Base-by-base conservation (phyloP, 1,140 invertebrate species). In the Hyposmocoma kahamanoa region DNA sequence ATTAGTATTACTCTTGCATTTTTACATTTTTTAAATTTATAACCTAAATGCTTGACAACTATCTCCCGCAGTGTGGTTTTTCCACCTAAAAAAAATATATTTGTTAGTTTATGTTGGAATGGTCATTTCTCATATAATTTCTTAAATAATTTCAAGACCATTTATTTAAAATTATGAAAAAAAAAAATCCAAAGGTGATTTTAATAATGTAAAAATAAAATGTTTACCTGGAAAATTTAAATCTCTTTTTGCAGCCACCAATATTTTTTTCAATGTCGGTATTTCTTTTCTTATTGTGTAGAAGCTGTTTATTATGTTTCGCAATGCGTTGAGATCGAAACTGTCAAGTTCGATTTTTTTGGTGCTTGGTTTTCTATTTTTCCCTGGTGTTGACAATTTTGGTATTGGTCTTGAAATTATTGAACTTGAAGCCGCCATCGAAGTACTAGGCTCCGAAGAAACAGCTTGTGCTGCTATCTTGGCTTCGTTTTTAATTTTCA, bases 1-100 rank as follows among this genome's bases (percentile, higher is more conserved):
- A 52, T 46, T 21, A 52, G n/a, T 3, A 43, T 34, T 3, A n/a
- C 15, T 38, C 50, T 36, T n/a, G 1, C 30, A 42, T 46, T 42
- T 36, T 53, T 50, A 18, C 53, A 53, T 51, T 57, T 56, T 50
- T 61, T 61, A 39, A 56, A 56, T 28, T 41, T 50, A 18, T 57
- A 61, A 1, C 54, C 50, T n/a, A 53, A 42, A 2, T 46, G 11
- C 8, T 56, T 22, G 8, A 39, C 24, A 36, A 61, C 24, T 13
- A 61, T 50, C 9, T 50, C 30, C 41, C 53, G 43, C 11, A 56
- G 28, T 8, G 13, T 13, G 11, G 21, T 38, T 48, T 15, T 56
- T 20, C 39, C 18, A 17, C 44, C 52, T 30, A 15, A n/a, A n/a
- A n/a, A n/a, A n/a, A n/a, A n/a, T n/a, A n/a, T n/a, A n/a, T n/a